Conservation (phyloP, 2,888 invertebrate genomes). For the Andrena chrysosceles region DNA sequence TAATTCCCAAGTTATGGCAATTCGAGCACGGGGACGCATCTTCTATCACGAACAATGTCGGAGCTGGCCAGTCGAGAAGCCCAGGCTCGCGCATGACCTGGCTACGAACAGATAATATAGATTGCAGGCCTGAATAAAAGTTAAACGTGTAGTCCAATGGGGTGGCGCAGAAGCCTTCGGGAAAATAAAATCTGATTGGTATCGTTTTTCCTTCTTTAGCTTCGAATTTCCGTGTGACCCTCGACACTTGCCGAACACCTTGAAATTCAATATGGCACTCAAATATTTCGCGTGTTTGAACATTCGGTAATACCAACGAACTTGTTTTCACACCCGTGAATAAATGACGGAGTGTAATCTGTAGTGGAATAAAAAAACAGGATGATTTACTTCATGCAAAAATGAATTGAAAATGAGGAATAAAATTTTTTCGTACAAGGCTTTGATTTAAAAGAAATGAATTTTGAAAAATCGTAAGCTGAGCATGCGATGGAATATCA, state of each 20-base stretch:
- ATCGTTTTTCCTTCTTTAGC: conserved; percentile 11
- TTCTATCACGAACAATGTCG: background rate
- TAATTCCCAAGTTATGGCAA: background rate
- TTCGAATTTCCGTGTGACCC: background rate
- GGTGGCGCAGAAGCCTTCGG: background rate
- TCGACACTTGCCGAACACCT: background rate
- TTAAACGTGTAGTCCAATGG: background rate
- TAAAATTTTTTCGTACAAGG: too few relatives aligned
- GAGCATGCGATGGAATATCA: too few relatives aligned
- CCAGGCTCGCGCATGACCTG: background rate
- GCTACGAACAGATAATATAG: conserved; percentile 13
- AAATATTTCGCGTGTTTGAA: too few relatives aligned
- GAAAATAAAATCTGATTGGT: background rate
- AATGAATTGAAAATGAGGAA: too few relatives aligned
- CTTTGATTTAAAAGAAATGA: too few relatives aligned
- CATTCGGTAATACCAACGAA: too few relatives aligned
- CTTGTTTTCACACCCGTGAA: too few relatives aligned
- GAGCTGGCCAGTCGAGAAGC: background rate
- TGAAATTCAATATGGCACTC: too few relatives aligned
- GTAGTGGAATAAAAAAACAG: too few relatives aligned
- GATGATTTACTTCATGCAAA: too few relatives aligned
- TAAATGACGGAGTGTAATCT: too few relatives aligned
- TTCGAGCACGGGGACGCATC: background rate
- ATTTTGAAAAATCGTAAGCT: too few relatives aligned
- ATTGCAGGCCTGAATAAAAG: background rate